phyloP scores from a whole-genome alignment of 2,888 invertebrate genomes.

The Flexamia atlantica region DNA sequence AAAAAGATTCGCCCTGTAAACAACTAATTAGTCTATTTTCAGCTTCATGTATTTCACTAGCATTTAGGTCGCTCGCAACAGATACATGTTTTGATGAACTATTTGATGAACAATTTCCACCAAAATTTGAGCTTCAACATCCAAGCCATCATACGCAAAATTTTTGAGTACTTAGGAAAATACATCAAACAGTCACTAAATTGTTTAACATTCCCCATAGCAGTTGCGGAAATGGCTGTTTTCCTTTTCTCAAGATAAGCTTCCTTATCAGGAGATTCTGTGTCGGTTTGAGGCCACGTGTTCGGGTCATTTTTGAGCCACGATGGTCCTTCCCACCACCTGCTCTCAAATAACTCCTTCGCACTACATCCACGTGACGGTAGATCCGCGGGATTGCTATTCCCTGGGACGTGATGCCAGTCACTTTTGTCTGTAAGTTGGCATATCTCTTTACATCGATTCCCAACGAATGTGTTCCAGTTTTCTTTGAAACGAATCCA shows the following conservation, averaged over 20 bases:
- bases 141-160: slow-evolving; percentile 26
- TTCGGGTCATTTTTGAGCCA: background rate
- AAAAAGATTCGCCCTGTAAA: background rate
- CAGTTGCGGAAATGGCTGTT: background rate
- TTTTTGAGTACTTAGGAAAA: slow-evolving; percentile 30
- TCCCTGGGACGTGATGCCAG: slow-evolving; percentile 56
- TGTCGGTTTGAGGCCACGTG: background rate
- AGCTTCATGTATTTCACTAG: background rate
- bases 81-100: background rate
- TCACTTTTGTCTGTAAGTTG: slow-evolving; percentile 20
- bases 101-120: slow-evolving; percentile 2
- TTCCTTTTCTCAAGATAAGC: slow-evolving; percentile 5
- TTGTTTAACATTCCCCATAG: background rate
- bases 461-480: slow-evolving; percentile 61
- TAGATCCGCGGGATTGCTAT: slow-evolving; percentile 55
- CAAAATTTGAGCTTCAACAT: too few species aligned
- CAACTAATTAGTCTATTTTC: background rate
- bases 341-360: background rate
- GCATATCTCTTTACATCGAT: slow-evolving; percentile 57
- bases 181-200: slow-evolving; percentile 4
- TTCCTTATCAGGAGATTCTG: background rate
- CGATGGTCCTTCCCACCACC: slow-evolving; percentile 56
- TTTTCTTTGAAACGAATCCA: slow-evolving; percentile 61
- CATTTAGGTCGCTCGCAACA: background rate
- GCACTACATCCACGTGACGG: slow-evolving; percentile 60